Conservation (phyloP, 2,797 vertebrate species). For the Chelmon rostratus region DNA sequence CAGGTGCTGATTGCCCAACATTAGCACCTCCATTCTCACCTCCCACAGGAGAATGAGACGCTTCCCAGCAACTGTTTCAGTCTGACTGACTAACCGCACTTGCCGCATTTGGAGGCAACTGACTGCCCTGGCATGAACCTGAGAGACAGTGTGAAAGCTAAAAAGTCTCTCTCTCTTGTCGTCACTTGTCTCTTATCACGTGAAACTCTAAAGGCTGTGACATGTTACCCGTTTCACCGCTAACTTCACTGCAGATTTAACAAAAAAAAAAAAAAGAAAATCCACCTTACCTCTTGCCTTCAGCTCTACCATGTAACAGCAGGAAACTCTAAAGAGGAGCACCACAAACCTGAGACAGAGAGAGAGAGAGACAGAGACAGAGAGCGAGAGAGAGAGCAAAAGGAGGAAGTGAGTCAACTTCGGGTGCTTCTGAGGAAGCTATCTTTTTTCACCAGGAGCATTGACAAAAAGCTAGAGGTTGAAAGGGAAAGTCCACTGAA, state of each 20-base stretch:
- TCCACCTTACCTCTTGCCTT: constrained; percentile 80
- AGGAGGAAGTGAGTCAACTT: constrained; percentile 75
- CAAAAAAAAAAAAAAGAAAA: constrained; percentile 25
- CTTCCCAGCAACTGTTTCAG: constrained; percentile 44
- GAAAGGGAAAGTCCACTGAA: constrained; percentile 68
- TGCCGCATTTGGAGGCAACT: no score
- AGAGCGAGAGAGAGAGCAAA: constrained; percentile 57
- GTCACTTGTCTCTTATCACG: constrained; percentile 9
- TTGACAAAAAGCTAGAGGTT: constrained; percentile 54
- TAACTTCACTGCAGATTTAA: background rate
- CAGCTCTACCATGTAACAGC: constrained; percentile 85
- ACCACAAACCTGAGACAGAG: constrained; percentile 73
- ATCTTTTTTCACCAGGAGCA: constrained; percentile 53
- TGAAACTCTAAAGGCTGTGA: constrained; percentile 3
- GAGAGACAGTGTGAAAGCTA: constrained; percentile 14
- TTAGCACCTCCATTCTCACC: constrained; percentile 33
- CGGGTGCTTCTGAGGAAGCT: constrained; percentile 69
- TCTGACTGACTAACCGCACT: constrained; percentile 14
- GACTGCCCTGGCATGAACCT: constrained; percentile 32
- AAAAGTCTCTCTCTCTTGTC: background rate
- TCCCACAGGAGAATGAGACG: constrained; percentile 25
- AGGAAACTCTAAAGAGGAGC: constrained; percentile 81
- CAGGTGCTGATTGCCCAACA: constrained; percentile 5
- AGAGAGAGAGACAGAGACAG: constrained; percentile 45
- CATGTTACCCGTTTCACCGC: background rate